Conservation (phyloP, 2,888 invertebrate species). For the Capitulum mitella region DNA sequence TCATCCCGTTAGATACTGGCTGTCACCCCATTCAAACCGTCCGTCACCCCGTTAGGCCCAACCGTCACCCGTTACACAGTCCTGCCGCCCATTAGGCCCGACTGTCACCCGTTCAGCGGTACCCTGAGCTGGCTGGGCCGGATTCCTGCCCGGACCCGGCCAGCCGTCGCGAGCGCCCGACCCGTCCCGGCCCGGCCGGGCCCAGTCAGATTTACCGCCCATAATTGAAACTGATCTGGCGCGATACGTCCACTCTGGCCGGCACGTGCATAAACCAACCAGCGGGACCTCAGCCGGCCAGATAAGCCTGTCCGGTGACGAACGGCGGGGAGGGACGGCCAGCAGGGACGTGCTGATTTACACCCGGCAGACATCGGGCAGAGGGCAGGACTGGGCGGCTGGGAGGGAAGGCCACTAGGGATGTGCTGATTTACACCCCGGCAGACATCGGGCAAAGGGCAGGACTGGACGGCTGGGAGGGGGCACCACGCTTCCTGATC, state of each 20-base stretch:
- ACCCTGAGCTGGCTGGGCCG: too few relatives aligned
- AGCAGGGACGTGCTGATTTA: neutral
- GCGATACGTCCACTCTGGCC: neutral
- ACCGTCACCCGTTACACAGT: too few relatives aligned
- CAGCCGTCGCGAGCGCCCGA: too few relatives aligned
- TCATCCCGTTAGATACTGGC: too few relatives aligned
- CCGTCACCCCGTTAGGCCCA: too few relatives aligned
- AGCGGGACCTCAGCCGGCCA: neutral
- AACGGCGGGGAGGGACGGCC: neutral
- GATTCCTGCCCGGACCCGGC: too few relatives aligned
- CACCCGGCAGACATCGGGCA: neutral
- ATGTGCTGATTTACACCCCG: neutral
- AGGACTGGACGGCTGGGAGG: neutral
- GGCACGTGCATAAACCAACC: slow-evolving; percentile 20
- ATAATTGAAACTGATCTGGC: slow-evolving; percentile 17
- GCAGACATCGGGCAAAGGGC: neutral
- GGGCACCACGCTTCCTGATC: neutral
- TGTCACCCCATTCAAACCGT: too few relatives aligned
- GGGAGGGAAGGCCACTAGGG: neutral
- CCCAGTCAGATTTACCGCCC: neutral
- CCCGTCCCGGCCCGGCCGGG: neutral
- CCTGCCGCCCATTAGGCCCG: too few relatives aligned
- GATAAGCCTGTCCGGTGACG: slow-evolving; percentile 7
- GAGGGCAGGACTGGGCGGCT: neutral
- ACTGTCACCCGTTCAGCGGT: too few relatives aligned